phyloP scores from a whole-genome alignment of 2,797 vertebrate species.

The Dromococcyx pavoninus region DNA sequence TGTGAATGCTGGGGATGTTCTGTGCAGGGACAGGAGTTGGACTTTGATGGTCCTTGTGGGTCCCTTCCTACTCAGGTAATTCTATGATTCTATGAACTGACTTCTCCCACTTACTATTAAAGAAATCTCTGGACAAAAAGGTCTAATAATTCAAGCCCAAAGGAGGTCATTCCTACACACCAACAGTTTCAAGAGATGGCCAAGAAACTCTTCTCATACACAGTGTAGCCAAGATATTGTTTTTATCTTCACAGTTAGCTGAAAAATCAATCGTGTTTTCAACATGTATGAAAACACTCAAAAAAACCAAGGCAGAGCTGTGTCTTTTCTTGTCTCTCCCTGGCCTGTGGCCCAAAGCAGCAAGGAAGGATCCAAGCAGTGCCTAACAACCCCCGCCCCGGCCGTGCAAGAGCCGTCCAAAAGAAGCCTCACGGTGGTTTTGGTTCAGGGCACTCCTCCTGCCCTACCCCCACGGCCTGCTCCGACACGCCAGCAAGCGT shows the following conservation, averaged over 20 bases:
- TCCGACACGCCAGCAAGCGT: not conserved
- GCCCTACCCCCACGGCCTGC: slow-evolving; percentile 20
- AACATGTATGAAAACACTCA: not conserved
- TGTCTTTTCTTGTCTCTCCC: slow-evolving; percentile 20
- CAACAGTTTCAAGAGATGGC: not conserved
- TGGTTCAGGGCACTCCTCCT: not conserved
- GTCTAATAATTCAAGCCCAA: not conserved
- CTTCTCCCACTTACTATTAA: not conserved
- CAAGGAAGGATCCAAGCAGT: slow-evolving; percentile 30
- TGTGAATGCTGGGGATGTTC: too few relatives aligned
- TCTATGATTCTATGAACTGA: not conserved
- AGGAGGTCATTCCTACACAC: not conserved
- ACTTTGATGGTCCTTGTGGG: too few relatives aligned
- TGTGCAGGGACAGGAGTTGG: too few relatives aligned
- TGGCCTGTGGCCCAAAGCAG: slow-evolving; percentile 23
- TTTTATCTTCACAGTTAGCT: not conserved
- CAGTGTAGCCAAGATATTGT: not conserved
- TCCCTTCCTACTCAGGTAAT: too few relatives aligned
- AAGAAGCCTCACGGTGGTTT: not conserved
- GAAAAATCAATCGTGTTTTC: slow-evolving; percentile 34
- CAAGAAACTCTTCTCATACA: not conserved
- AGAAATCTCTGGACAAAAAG: not conserved
- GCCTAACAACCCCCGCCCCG: not conserved
- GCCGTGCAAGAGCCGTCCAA: not conserved
- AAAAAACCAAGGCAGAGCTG: not conserved